These are phyloP conservation scores for Mimas tiliae DNA, from an alignment of 2,888 invertebrate genomes.

Conservation along the genomic window DNA sequence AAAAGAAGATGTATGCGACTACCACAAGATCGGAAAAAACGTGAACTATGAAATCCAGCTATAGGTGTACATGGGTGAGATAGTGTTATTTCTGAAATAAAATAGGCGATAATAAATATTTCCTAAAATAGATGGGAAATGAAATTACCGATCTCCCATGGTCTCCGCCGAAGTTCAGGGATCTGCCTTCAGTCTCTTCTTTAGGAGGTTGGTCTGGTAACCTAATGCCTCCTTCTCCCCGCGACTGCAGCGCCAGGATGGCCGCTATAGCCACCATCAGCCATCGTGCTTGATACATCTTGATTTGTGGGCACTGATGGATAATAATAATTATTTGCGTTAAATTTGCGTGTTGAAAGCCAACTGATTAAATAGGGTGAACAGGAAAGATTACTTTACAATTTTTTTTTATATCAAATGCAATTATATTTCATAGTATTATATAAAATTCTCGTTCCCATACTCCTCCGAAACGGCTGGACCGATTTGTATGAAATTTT, in stretches of 20 bases:
- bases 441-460: too few species aligned
- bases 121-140: not conserved
- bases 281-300: conserved; percentile 79
- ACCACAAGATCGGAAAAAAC: too few species aligned
- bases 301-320: conserved; percentile 53
- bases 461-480: too few species aligned
- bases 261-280: conserved; percentile 80
- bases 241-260: conserved; percentile 83
- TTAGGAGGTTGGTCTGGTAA: conserved; percentile 81
- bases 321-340: conserved; percentile 24
- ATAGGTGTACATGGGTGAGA: not conserved
- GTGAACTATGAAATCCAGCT: too few species aligned
- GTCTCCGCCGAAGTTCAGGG: conserved; percentile 61
- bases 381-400: too few species aligned
- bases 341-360: too few species aligned
- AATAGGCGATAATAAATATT: not conserved
- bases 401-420: too few species aligned
- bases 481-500: too few species aligned
- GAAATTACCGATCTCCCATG: conserved; percentile 70
- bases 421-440: too few species aligned
- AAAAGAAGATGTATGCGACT: too few species aligned
- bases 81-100: not conserved
- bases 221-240: conserved; percentile 85
- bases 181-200: conserved; percentile 67
- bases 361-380: too few species aligned